phyloP scores from a whole-genome alignment of 2,797 vertebrate species.

The Denticeps clupeoides region DNA sequence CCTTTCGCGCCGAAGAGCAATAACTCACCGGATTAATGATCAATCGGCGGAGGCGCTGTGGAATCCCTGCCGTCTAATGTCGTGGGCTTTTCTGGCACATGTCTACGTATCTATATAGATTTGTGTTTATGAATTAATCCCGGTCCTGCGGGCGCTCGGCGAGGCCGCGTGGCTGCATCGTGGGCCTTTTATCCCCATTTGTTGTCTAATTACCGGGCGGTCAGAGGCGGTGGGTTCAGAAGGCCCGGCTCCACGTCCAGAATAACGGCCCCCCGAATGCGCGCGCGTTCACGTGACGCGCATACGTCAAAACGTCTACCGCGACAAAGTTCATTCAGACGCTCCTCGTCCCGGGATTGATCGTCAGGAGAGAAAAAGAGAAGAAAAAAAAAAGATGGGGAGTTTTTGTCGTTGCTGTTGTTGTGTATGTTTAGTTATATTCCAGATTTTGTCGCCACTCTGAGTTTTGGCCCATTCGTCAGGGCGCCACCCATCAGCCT shows the following conservation, averaged over 20 bases:
- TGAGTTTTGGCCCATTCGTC: conserved; percentile 14
- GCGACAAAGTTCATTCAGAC: conserved; percentile 31
- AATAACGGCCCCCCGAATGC: conserved; percentile 28
- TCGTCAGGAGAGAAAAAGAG: no score
- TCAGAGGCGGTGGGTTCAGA: conserved; percentile 2
- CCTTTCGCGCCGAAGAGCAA: conserved; percentile 64
- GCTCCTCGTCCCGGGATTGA: neutral
- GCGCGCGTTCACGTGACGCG: conserved; percentile 43
- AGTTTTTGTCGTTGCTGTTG: conserved; percentile 6
- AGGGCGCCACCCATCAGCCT: conserved; percentile 6
- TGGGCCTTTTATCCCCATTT: conserved; percentile 31
- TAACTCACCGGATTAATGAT: conserved; percentile 73
- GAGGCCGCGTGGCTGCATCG: conserved; percentile 7
- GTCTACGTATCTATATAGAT: no score
- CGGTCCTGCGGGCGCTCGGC: conserved; percentile 13
- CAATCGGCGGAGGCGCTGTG: conserved; percentile 54
- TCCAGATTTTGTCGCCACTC: neutral
- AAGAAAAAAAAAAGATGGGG: neutral
- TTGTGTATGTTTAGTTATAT: no score
- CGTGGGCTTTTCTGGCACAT: no score
- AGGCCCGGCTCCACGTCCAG: conserved; percentile 27
- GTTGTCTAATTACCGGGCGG: conserved; percentile 23
- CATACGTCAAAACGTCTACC: conserved; percentile 34
- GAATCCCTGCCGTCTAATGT: conserved; percentile 45
- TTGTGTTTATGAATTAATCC: conserved; percentile 35